Evolutionary conservation across 2,797 vertebrate species (phyloP), one percentile per base, ranked within the genome.

Genomic region (Chelon auratus): DNA sequence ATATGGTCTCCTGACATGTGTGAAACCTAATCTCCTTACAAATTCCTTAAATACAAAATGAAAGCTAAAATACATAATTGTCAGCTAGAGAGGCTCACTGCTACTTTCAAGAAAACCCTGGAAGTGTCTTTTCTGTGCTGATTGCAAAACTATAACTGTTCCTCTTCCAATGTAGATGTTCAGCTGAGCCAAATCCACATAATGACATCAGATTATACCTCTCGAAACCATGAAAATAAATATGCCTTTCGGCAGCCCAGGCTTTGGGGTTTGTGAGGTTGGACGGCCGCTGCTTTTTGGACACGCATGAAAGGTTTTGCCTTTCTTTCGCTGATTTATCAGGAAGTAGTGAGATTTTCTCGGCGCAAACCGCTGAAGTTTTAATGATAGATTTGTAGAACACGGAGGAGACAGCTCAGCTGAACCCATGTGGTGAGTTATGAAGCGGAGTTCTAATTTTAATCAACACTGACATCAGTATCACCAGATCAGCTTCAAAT

Each of bases 141-240:
- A 79, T 91, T 91, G 82, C 51, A 36, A 83, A 87, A 85, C 66
- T 75, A 54, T 14, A 70, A 54, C 54, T 65, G 60, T 68, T 75
- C 59, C 61, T 30, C 39, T 77, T 33, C 62, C 70, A 40, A 80
- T 77, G 75, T 73, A 80, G 66, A 79, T 65, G 22, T 58, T 69
- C 39, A 71, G 53, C 81, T 76, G 58, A 53, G 79, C 83, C 89
- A 88, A 90, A 90, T 86, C 90, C 88, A 87, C 89, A 87, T 85
- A 90, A 85, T 90, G 80, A 84, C 84, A 82, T 85, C 76, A 85
- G 86, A 92, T 91, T 91, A 91, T 88, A 88, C 68, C 78, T 90
- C 78, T 79, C 36, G 40, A 87, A 86, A 85, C 88, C 89, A 89
- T 80, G 69, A 88, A 89, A 91, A 91, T 91, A 90, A 91, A 92